Evolutionary conservation across 1,140 invertebrate genomes (phyloP), one percentile per base, ranked within the genome.

Genomic region (Alviniconcha marisindica): DNA sequence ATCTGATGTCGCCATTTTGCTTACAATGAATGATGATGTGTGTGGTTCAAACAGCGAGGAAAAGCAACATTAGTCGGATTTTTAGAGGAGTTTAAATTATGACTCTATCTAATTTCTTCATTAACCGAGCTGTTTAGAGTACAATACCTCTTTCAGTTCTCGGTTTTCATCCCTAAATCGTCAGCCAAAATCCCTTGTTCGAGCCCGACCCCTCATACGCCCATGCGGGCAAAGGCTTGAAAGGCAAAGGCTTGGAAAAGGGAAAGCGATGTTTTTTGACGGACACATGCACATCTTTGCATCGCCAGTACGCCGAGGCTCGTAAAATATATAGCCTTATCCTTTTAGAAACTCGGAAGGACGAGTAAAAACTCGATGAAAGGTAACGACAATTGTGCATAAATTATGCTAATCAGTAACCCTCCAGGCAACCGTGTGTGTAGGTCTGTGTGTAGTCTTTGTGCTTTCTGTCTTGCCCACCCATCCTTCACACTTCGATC

Each of bases 321-420:
- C 66, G 44, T 80, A 42, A 80, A 60, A 44, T 31, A 42, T 54
- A 73, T 77, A 79, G 77, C 77, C 77, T 69, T 73, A 77, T 28
- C 40, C 66, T 54, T 40, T 48, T 48, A 83, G 66, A 79, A 42
- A 54, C 54, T 83, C 74, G 38, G 48, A 83, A 71, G 82, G 77
- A 78, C 76, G 63, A 83, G 77, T 83, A 54, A 36, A 73, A 83
- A 63, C 77, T 77, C 76, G 77, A 83, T 79, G 40, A 77, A 83
- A 83, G 82, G 82, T 83, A 83, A 83, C 28, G 66, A 71, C 69
- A 15, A 66, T 83, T 77, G 77, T 78, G 82, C 82, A 83, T 83
- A 83, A 78, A 83, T 83, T 83, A 83, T 83, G 77, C 77, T 79
- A 83, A 83, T 83, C 66, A 78, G 82, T 56, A 54, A 76, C 66